These are phyloP conservation scores for Drosophila monieri DNA, from an alignment of 2,888 invertebrate genomes.

Conservation along the genomic window DNA sequence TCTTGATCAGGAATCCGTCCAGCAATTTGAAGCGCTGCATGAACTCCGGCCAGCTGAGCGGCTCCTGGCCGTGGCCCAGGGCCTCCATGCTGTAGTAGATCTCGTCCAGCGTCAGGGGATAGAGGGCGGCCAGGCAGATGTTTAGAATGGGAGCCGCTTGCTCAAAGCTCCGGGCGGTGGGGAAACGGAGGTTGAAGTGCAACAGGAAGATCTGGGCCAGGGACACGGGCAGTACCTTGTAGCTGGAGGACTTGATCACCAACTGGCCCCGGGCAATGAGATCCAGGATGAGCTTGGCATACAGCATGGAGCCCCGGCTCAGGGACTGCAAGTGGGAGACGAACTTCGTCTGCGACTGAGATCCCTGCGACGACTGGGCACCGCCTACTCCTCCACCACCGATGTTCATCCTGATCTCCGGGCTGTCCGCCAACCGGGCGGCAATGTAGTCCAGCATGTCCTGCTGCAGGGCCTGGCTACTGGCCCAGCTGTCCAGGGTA, in stretches of 20 bases:
- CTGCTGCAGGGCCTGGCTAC: slow-evolving; percentile 91
- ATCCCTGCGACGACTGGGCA: slow-evolving; percentile 30
- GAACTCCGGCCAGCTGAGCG: slow-evolving; percentile 95
- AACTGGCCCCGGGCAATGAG: slow-evolving; percentile 95
- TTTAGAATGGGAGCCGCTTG: slow-evolving; percentile 94
- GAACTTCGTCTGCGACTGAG: slow-evolving; percentile 89
- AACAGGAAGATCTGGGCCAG: slow-evolving; percentile 95
- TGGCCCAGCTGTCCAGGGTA: slow-evolving; percentile 87
- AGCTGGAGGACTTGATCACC: slow-evolving; percentile 96
- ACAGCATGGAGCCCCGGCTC: slow-evolving; percentile 95
- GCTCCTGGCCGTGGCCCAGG: slow-evolving; percentile 88
- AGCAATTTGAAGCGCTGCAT: slow-evolving; percentile 93
- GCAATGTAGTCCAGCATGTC: slow-evolving; percentile 95
- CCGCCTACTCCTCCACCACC: slow-evolving; percentile 79
- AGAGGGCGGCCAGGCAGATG: slow-evolving; percentile 95
- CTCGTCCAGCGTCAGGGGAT: slow-evolving; percentile 94
- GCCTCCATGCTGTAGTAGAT: slow-evolving; percentile 97
- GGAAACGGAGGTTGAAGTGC: slow-evolving; percentile 96
- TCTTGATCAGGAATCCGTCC: slow-evolving; percentile 94
- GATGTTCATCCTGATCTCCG: slow-evolving; percentile 93
- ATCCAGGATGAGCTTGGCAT: slow-evolving; percentile 95
- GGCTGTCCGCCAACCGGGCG: slow-evolving; percentile 91
- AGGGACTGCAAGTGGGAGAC: slow-evolving; percentile 92
- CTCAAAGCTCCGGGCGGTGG: slow-evolving; percentile 95
- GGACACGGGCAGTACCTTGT: slow-evolving; percentile 95